Evolutionary conservation across 2,113 vertebrate genomes (phyloP).

Genomic region (Benitochromis conjunctus): DNA sequence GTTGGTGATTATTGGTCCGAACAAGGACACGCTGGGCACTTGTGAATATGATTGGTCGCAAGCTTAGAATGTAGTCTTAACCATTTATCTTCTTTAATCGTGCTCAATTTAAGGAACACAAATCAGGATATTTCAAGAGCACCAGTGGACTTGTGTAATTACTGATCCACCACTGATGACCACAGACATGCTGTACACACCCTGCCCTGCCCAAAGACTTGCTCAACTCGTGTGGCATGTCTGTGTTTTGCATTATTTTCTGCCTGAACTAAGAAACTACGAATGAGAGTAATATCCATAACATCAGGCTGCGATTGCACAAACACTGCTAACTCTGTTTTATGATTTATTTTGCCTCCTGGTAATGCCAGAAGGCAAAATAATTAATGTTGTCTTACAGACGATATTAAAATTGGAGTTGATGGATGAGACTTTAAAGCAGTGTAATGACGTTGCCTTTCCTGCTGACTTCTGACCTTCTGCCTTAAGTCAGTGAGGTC

Average conservation of each 20-base stretch:
- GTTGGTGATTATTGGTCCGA: neutral
- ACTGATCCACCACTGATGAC: slow-evolving; percentile 40
- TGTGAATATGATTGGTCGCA: neutral
- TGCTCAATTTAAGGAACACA: slow-evolving; percentile 4
- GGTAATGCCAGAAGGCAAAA: neutral
- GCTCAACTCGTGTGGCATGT: slow-evolving; percentile 1
- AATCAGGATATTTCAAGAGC: slow-evolving; percentile 40
- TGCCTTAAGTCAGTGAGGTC: slow-evolving; percentile 17
- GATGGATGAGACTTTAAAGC: neutral
- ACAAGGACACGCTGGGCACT: neutral
- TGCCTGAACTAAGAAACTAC: neutral
- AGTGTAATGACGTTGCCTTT: neutral
- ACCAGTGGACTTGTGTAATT: slow-evolving; percentile 37
- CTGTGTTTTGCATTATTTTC: neutral
- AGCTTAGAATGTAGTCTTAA: neutral
- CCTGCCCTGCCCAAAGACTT: slow-evolving; percentile 41
- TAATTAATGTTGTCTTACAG: neutral
- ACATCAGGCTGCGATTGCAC: neutral
- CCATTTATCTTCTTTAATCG: neutral
- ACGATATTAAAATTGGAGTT: neutral
- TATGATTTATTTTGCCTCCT: neutral
- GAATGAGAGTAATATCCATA: neutral
- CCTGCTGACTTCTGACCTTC: slow-evolving; percentile 36
- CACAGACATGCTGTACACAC: slow-evolving; percentile 56
- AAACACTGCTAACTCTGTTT: neutral